Base-by-base conservation (phyloP, 2,888 invertebrate species). In the Lasiommata megera region DNA sequence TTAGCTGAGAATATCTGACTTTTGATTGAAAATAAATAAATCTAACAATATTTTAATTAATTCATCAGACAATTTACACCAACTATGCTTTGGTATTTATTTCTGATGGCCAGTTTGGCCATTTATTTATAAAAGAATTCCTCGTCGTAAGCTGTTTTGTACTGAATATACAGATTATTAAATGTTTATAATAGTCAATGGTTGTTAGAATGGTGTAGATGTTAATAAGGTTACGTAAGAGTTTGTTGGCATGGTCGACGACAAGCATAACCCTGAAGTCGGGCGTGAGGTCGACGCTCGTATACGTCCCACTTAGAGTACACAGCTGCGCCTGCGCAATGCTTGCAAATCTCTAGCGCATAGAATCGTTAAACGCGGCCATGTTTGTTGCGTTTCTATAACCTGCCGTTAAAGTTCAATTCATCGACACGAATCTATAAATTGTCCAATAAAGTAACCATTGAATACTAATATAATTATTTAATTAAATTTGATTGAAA, bases 261-360 rank as follows among this genome's bases (percentile, higher is more conserved):
- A 72, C 69, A 66, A 73, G 76, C 62, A 66, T 89, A 88, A 88
- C 90, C 90, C 86, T 90, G 90, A 88, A 84, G 84, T 76, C 84
- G 86, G 80, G 71, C 86, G 84, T 56, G 81, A 82, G 88, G 85
- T 89, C 88, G 79, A 82, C 75, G 88, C 74, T 74, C 90, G 82
- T 82, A 71, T 77, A 68, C 82, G 84, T 77, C 88, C 90, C 71
- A 90, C 85, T 84, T 89, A 81, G 80, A 76, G 74, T 71, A 77
- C 81, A 76, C 79, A 77, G 74, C 77, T 81, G 74, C 71, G 76
- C 74, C 69, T 71, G 71, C 68, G 69, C 67, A 77, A 69, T 72
- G 77, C 76, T 84, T 84, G 87, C 87, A 85, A 87, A 86, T 88
- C 84, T 84, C 77, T 67, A 66, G 64, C 68, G 72, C 71, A 67